Percentiles rank a stretch among this genome's conserved stretches.
Evolutionary conservation across 1,140 invertebrate genomes (phyloP).

Genomic region (Probaryconus sp.): DNA sequence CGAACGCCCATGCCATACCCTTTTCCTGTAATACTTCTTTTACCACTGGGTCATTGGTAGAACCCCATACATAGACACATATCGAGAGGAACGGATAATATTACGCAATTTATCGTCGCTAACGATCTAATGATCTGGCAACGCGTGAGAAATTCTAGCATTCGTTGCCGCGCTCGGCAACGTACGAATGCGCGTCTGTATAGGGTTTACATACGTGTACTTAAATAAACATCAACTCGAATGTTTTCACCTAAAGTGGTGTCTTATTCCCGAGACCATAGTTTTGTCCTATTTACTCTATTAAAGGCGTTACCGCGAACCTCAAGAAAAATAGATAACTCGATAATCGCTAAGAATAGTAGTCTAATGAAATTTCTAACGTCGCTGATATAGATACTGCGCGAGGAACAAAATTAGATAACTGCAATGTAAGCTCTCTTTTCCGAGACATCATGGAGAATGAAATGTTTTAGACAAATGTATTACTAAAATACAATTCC

Average conservation of each 20-base stretch:
- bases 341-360: conserved; percentile 28
- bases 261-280: conserved; percentile 27
- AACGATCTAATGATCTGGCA: conserved; percentile 62
- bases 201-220: conserved; percentile 20
- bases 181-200: conserved; percentile 8
- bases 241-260: conserved; percentile 51
- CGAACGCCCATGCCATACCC: conserved; percentile 56
- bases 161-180: conserved; percentile 10
- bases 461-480: too few species aligned
- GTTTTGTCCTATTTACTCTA: conserved; percentile 35
- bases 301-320: conserved; percentile 27
- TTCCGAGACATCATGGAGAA: too few species aligned
- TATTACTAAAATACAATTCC: too few species aligned
- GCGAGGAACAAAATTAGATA: too few species aligned
- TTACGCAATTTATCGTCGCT: conserved; percentile 63
- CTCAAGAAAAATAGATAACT: conserved; percentile 35
- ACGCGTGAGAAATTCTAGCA: conserved; percentile 59
- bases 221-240: conserved; percentile 17
- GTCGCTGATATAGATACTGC: too few species aligned
- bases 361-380: too few species aligned
- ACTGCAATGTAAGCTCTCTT: too few species aligned
- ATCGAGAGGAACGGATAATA: conserved; percentile 58
- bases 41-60: conserved; percentile 58
- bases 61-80: conserved; percentile 48
- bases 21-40: conserved; percentile 60